phyloP scores from a whole-genome alignment of 2,113 vertebrate species.

The Hippoglossus stenolepis region DNA sequence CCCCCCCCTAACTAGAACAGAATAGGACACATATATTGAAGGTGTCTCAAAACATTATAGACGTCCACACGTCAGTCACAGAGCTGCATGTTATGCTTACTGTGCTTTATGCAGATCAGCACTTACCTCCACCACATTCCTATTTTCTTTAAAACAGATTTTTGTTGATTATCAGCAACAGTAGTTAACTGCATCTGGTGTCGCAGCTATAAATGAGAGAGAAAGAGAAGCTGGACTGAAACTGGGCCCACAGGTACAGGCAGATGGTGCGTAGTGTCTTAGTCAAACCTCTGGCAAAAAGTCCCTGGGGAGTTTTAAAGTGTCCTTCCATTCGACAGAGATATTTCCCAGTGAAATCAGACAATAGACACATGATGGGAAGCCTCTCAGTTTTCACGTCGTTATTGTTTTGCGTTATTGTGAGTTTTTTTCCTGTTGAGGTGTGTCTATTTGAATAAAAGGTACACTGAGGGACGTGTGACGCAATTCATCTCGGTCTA shows the following conservation, averaged over 20 bases:
- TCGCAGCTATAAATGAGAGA: background rate
- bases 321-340: background rate
- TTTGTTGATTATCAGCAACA: background rate
- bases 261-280: background rate
- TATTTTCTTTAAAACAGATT: background rate
- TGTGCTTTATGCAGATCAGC: background rate
- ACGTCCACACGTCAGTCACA: background rate
- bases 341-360: background rate
- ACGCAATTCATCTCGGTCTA: background rate
- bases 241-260: background rate
- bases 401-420: background rate
- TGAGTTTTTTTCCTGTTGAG: background rate
- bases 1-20: too few species aligned
- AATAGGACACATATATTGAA: background rate
- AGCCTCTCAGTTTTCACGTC: background rate
- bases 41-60: background rate
- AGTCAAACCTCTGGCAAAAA: background rate
- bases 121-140: background rate
- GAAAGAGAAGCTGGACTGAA: background rate
- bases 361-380: background rate
- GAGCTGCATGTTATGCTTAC: background rate
- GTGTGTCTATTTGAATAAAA: background rate
- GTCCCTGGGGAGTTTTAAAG: background rate
- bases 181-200: background rate
- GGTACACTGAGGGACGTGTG: background rate